phyloP scores from a whole-genome alignment of 2,888 invertebrate genomes.

The Girardia tigrina region DNA sequence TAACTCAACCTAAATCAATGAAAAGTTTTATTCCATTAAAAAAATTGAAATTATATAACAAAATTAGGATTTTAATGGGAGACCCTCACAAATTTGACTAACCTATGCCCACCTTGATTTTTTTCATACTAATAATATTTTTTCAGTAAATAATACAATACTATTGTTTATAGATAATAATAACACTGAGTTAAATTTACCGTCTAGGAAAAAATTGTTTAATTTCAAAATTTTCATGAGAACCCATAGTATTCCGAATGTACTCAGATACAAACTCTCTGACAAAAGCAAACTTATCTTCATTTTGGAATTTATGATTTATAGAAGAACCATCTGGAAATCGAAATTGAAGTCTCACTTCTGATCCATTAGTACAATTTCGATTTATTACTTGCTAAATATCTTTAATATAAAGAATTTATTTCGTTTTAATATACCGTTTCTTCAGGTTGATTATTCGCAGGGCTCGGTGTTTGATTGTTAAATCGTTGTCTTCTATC shows the following conservation, averaged over 20 bases:
- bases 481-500: constrained; percentile 2
- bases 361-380: too few relatives aligned
- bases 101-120: too few relatives aligned
- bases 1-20: too few relatives aligned
- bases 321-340: constrained; percentile 16
- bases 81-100: too few relatives aligned
- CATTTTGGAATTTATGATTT: background rate
- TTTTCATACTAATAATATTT: too few relatives aligned
- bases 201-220: constrained; percentile 19
- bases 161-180: too few relatives aligned
- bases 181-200: too few relatives aligned
- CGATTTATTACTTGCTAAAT: background rate
- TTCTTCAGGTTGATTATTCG: background rate
- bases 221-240: background rate
- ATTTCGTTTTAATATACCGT: background rate
- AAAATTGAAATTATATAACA: too few relatives aligned
- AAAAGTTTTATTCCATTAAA: too few relatives aligned
- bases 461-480: background rate
- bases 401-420: background rate
- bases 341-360: background rate
- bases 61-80: too few relatives aligned
- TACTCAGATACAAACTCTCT: background rate
- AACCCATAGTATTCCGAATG: background rate
- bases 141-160: too few relatives aligned
- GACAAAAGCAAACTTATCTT: background rate